A percentile compares a stretch with the other conserved stretches of the same genome.
Evolutionary conservation across 2,797 vertebrate species (phyloP).

Genomic region (Lacerta bilineata): DNA sequence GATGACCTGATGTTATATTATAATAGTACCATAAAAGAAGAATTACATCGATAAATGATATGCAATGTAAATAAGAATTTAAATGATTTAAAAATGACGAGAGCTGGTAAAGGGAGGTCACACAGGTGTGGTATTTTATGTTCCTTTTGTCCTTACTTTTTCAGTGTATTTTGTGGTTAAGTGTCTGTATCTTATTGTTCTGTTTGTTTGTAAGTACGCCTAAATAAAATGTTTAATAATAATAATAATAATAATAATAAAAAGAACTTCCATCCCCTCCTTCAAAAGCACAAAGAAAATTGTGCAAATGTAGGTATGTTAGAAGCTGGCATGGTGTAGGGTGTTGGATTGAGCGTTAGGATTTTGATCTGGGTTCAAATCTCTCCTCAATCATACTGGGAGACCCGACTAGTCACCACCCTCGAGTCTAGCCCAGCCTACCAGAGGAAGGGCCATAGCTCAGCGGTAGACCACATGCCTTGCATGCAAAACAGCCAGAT

Average conservation of each 20-base stretch:
- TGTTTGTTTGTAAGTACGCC: no score
- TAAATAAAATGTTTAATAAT: not conserved
- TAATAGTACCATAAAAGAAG: no score
- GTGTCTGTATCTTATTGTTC: no score
- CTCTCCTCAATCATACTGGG: not conserved
- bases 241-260: not conserved
- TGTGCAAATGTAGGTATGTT: not conserved
- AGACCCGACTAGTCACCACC: not conserved
- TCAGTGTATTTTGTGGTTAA: no score
- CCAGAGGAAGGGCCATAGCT: not conserved
- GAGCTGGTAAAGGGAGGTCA: no score
- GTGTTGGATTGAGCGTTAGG: not conserved
- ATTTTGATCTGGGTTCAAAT: constrained; percentile 4
- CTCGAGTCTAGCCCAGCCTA: not conserved
- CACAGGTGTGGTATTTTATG: no score
- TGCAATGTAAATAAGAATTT: no score
- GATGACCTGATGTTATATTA: no score
- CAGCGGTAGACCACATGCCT: not conserved
- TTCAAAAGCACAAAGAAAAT: not conserved
- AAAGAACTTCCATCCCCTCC: not conserved
- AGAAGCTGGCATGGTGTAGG: no score
- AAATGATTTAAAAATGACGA: no score
- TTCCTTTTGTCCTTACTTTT: no score
- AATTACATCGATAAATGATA: no score
- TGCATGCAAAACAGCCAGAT: not conserved